A percentile compares a stretch with the other conserved stretches of the same genome.
phyloP scores from a whole-genome alignment of 2,797 vertebrate species.

The Peromyscus nudipes region DNA sequence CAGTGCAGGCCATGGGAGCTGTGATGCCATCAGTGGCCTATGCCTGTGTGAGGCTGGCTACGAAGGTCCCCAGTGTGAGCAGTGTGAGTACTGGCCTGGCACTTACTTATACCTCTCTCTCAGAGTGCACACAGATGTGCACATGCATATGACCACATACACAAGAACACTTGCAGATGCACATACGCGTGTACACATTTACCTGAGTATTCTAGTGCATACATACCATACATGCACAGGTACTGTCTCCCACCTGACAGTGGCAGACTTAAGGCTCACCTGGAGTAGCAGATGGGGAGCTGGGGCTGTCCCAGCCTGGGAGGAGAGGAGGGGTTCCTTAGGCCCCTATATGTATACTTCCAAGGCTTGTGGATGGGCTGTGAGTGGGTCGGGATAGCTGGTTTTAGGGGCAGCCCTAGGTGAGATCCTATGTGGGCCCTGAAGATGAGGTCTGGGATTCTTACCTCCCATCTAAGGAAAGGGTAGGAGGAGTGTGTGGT shows the following conservation, averaged over 20 bases:
- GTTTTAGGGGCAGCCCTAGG: background rate
- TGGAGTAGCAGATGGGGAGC: background rate
- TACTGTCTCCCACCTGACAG: background rate
- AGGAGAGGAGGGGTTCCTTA: background rate
- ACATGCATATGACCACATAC: background rate
- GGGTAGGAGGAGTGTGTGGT: too few relatives aligned
- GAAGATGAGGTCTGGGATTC: background rate
- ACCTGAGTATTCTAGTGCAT: too few relatives aligned
- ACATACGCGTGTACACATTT: accelerated
- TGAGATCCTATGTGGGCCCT: background rate
- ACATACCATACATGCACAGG: accelerated
- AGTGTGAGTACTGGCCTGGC: constrained; percentile 88
- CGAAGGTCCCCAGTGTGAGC: constrained; percentile 90
- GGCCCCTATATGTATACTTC: accelerated
- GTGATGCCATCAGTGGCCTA: constrained; percentile 90
- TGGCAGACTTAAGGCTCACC: background rate
- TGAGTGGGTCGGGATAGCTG: background rate
- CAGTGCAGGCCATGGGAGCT: constrained; percentile 90
- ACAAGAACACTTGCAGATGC: background rate
- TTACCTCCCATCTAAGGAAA: too few relatives aligned
- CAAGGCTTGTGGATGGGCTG: background rate
- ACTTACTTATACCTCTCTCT: accelerated
- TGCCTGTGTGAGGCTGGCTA: constrained; percentile 95
- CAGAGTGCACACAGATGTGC: background rate
- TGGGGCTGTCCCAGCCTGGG: too few relatives aligned